Evolutionary conservation across 2,797 vertebrate species (phyloP), one percentile per base, ranked within the genome.

Genomic region (Scarus forsteni): DNA sequence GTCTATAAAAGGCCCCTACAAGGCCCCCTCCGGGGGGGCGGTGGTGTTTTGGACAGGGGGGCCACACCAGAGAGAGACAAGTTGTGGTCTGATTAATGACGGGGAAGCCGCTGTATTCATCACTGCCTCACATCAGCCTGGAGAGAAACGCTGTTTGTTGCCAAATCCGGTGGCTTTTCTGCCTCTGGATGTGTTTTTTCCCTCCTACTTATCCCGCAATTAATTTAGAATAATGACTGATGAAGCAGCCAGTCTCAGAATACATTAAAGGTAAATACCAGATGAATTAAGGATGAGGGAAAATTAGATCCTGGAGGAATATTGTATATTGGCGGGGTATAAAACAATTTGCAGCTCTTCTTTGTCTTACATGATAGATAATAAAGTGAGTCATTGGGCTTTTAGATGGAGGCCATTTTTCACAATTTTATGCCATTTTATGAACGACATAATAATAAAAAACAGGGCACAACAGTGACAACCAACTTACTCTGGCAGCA

Each of bases 61-160:
- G 52, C 73, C 72, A 53, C 66, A 66, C 74, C 67, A 42, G 56
- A 42, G 75, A 84, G 79, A 75, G 88, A 83, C 80, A 81, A 61
- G 70, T 77, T 1, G 53, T 6, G 8, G 63, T 63, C 89, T 93
- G 90, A 93, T 91, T 89, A 91, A 94, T 92, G 92, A 88, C 73
- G 68, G 45, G n/a, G 76, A 79, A 61, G 73, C 77, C 51, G 12
- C 66, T 14, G 73, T 67, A 92, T 94, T 87, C 79, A 93, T 93
- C 92, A 91, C 81, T 83, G 80, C 79, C 79, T 73, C 78, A 69
- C 81, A 76, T 76, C 72, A 65, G 71, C 79, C 80, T 49, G 44
- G 58, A 62, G 81, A 87, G 76, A 74, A 76, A 67, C 42, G 1
- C 49, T 52, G 74, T 72, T 66, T 79, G 63, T 60, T 78, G 79